A percentile compares a stretch with the other conserved stretches of the same genome.
Conservation (phyloP, 92 coral and sea anemone species). For the Parazoanthus darwini region DNA sequence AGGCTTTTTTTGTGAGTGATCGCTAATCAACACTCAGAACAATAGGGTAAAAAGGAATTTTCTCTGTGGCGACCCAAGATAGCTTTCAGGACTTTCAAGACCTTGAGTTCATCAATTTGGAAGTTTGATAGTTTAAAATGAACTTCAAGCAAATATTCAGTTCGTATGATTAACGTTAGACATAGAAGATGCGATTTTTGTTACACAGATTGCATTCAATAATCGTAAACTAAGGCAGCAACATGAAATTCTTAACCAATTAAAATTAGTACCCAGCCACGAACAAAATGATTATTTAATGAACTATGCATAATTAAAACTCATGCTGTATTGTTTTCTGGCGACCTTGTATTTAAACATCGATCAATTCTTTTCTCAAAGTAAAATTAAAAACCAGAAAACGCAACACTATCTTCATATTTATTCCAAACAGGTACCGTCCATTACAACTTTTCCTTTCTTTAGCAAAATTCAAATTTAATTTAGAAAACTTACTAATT, state of each 20-base stretch:
- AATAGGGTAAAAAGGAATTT: neutral
- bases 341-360: neutral
- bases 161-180: neutral
- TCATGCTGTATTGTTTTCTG: neutral
- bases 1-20: constrained; percentile 10
- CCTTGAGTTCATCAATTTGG: neutral
- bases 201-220: neutral
- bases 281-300: neutral
- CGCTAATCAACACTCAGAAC: neutral
- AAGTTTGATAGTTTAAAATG: neutral
- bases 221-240: neutral
- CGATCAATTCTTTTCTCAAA: neutral
- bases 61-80: neutral
- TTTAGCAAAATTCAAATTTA: neutral
- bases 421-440: neutral
- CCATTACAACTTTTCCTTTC: neutral
- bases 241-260: constrained; percentile 17
- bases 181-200: neutral
- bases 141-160: neutral
- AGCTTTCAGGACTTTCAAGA: neutral
- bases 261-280: constrained; percentile 7
- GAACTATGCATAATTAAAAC: neutral
- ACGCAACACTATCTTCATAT: neutral
- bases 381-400: neutral
- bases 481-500: neutral